phyloP scores from a whole-genome alignment of 1,140 invertebrate species.

The Ridgeia piscesae region DNA sequence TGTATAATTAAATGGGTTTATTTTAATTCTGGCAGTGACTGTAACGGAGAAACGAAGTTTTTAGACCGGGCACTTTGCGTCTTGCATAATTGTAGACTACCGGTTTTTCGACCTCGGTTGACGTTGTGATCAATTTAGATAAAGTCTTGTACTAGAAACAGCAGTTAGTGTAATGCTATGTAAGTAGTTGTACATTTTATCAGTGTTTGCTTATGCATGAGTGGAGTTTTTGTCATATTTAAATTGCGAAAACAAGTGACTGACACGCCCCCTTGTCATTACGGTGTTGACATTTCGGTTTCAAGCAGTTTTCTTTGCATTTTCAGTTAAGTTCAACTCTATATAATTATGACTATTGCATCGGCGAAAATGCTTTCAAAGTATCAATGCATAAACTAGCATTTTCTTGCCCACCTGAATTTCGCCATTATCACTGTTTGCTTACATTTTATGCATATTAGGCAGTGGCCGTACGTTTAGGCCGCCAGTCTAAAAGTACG shows the following conservation, averaged over 20 bases:
- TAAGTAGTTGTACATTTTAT: not conserved
- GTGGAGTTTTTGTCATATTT: not conserved
- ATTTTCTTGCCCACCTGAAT: too few species aligned
- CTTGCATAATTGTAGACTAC: not conserved
- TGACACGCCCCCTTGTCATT: not conserved
- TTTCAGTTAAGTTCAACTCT: too few species aligned
- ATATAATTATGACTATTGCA: not conserved
- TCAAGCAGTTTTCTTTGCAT: too few species aligned
- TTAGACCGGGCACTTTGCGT: not conserved
- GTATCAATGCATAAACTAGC: not conserved
- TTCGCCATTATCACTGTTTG: too few species aligned
- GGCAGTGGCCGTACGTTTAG: too few species aligned
- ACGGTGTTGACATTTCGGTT: not conserved
- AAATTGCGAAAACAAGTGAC: not conserved
- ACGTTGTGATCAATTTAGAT: not conserved
- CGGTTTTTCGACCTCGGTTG: not conserved
- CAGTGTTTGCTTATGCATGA: not conserved
- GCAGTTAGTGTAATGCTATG: not conserved
- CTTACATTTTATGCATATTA: too few species aligned
- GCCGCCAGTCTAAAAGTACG: too few species aligned
- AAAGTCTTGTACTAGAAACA: not conserved
- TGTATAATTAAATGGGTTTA: not conserved
- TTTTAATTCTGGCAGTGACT: not conserved
- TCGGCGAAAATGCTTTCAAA: not conserved
- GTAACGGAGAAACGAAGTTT: not conserved